phyloP scores from a whole-genome alignment of 2,113 vertebrate species.

The Thomomys bottae region DNA sequence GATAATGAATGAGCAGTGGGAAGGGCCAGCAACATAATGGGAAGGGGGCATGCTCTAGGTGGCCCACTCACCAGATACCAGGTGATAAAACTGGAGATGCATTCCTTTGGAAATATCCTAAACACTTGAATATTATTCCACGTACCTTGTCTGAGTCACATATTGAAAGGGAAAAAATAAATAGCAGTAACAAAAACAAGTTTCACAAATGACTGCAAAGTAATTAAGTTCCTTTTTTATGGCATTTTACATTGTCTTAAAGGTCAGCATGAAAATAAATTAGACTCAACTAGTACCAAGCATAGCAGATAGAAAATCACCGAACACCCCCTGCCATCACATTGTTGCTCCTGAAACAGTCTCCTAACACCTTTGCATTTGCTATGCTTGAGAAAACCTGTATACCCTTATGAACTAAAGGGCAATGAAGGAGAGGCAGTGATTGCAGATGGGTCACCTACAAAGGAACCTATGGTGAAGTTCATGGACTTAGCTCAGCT shows the following conservation, averaged over 20 bases:
- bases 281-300: constrained; percentile 1
- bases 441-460: accelerated
- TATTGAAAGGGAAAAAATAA: constrained; percentile 48
- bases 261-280: constrained; percentile 50
- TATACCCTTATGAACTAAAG: not conserved
- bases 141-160: not conserved
- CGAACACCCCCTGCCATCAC: not conserved
- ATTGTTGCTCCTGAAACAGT: not conserved
- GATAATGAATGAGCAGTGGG: not conserved
- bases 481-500: accelerated
- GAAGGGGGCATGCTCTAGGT: not conserved
- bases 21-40: not conserved
- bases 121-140: not conserved
- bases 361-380: not conserved
- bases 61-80: not conserved
- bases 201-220: constrained; percentile 57
- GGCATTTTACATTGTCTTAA: constrained; percentile 46
- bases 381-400: not conserved
- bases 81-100: not conserved
- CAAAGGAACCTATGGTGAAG: accelerated
- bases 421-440: not conserved
- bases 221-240: constrained; percentile 54
- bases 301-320: not conserved
- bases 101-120: not conserved
- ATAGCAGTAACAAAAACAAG: constrained; percentile 39